A percentile compares a stretch with the other conserved stretches of the same genome.
Conservation (phyloP, 2,888 invertebrate genomes). For the Margaritifera margaritifera region DNA sequence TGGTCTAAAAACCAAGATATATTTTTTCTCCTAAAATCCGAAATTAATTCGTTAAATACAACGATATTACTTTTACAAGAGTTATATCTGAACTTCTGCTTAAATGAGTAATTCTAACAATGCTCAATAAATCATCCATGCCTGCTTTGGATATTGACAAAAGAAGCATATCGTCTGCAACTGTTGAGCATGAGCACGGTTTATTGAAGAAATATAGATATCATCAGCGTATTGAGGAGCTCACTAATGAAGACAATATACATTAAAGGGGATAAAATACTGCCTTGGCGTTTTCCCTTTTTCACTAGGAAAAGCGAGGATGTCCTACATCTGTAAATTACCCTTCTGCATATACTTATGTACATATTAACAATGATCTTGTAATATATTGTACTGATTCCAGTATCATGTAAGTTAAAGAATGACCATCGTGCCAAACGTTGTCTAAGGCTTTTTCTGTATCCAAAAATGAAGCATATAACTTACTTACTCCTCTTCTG, state of each 20-base stretch:
- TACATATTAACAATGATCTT: not conserved
- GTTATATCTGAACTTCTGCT: too few relatives aligned
- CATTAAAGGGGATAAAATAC: conserved; percentile 11
- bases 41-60: too few relatives aligned
- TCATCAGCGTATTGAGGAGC: conserved; percentile 1
- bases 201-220: conserved; percentile 2
- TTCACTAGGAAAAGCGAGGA: too few relatives aligned
- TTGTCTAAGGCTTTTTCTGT: conserved; percentile 5
- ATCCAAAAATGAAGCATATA: conserved; percentile 10
- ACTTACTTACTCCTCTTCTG: not conserved
- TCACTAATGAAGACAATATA: conserved; percentile 12
- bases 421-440: conserved; percentile 6
- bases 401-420: conserved; percentile 5
- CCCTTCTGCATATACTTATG: not conserved
- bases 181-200: conserved; percentile 7
- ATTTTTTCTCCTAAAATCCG: too few relatives aligned
- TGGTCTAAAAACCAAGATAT: too few relatives aligned
- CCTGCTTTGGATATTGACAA: conserved; percentile 4
- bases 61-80: too few relatives aligned
- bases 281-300: conserved; percentile 13
- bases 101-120: too few relatives aligned
- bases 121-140: too few relatives aligned
- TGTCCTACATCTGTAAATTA: not conserved
- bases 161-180: conserved; percentile 15
- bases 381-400: conserved; percentile 2